Percentiles rank a stretch among this genome's conserved stretches.
Conservation (phyloP, 2,113 vertebrate species). For the Brachirus orientalis region DNA sequence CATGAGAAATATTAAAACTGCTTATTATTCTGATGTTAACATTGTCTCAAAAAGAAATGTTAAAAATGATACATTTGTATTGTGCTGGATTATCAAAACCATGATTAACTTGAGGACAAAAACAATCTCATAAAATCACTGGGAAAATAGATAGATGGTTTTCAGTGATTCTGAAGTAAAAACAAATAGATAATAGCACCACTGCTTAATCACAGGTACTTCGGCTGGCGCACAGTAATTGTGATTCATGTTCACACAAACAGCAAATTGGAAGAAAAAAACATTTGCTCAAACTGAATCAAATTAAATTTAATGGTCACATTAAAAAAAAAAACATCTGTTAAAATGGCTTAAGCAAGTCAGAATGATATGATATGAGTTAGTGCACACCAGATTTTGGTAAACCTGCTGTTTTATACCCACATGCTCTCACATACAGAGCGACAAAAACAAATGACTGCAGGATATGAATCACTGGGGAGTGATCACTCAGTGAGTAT, state of each 20-base stretch:
- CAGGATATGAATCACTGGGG: not conserved
- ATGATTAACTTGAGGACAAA: too few species aligned
- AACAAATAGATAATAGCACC: not conserved
- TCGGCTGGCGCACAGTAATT: not conserved
- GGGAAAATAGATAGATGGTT: too few species aligned
- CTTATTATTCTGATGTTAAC: too few species aligned
- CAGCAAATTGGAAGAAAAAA: constrained; percentile 2
- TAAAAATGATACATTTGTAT: too few species aligned
- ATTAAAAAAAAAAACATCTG: constrained; percentile 12
- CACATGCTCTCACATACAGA: not conserved
- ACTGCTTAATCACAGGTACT: not conserved
- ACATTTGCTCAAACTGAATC: constrained; percentile 1
- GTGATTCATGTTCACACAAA: constrained; percentile 4
- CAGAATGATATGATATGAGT: not conserved
- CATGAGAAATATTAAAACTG: too few species aligned
- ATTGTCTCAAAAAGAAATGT: too few species aligned
- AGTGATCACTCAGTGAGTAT: constrained; percentile 8
- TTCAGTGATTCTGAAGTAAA: too few species aligned
- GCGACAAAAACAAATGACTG: not conserved
- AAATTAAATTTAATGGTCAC: not conserved
- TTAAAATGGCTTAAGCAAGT: constrained; percentile 1
- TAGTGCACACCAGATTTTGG: not conserved
- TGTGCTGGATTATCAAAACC: too few species aligned
- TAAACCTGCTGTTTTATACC: not conserved
- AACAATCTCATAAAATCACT: not conserved